Base-by-base conservation (phyloP, 2,113 vertebrate species). In the Ifrita kowaldi region DNA sequence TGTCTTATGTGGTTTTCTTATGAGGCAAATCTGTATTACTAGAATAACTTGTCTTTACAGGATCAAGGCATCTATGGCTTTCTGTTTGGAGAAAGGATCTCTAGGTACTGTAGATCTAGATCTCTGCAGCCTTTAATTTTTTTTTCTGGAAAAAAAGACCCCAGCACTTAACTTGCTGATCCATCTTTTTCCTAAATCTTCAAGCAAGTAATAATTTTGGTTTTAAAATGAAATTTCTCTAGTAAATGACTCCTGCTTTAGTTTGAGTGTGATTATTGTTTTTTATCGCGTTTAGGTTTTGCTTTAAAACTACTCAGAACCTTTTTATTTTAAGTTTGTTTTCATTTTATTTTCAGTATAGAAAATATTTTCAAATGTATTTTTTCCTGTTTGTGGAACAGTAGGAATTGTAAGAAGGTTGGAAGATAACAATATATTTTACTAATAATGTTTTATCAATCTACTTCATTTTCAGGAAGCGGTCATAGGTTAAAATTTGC, bases 381-480 rank as follows among this genome's bases (percentile, higher is more conserved):
- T 75, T 71, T n/a, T 90, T 79, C 22, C 4, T 20, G 1, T 77
- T 83, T 82, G 28, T 70, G 55, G 35, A 81, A 56, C 12, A 69
- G 19, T 73, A 47, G 79, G 52, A 86, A 53, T 42, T 94, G 7
- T 62, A 82, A 73, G 37, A 75, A 30, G n/a, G 46, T 80, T 64
- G 67, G 55, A 89, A 78, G 37, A 46, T 57, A 59, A 24, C 7
- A 28, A 3, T 88, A 16, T 33, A 32, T 70, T 88, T 85, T 87
- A 85, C 74, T 96, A 91, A 92, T 93, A 64, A 78, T 70, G 11
- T 71, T 85, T 96, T 94, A 73, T 96, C 89, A 90, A 81, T 97
- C 49, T 86, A 78, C 83, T 96, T 96, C 47, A 84, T 95, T 97
- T 97, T 85, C 91, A 96, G 94, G 89, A 92, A 95, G 70, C 9